A percentile compares a stretch with the other conserved stretches of the same genome.
Conservation (phyloP, 2,113 vertebrate species). For the Oncorhynchus kisutch region DNA sequence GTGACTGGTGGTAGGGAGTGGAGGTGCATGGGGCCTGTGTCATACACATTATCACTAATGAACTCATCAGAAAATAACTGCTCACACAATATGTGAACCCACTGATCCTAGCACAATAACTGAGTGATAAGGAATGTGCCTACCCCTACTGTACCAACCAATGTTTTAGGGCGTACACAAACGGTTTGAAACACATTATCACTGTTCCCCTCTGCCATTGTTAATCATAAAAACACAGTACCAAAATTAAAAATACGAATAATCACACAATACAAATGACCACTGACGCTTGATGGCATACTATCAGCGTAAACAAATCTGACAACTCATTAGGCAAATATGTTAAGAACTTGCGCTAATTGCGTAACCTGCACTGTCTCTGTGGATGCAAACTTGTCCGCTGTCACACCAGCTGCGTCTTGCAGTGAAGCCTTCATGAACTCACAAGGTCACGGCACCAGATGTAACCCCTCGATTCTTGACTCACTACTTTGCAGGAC, state of each 20-base stretch:
- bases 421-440: too few relatives aligned
- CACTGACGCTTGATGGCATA: background rate
- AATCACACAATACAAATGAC: background rate
- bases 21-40: background rate
- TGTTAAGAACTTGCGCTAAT: too few relatives aligned
- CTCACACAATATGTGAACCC: background rate
- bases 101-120: background rate
- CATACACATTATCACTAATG: background rate
- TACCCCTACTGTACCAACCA: background rate
- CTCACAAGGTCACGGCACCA: too few relatives aligned
- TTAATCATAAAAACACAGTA: background rate
- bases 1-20: background rate
- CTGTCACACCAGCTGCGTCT: too few relatives aligned
- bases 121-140: background rate
- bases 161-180: background rate
- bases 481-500: too few relatives aligned
- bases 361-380: too few relatives aligned
- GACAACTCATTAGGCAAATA: too few relatives aligned
- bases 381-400: too few relatives aligned
- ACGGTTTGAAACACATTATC: background rate
- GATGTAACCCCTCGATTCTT: too few relatives aligned
- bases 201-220: background rate
- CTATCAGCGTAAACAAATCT: background rate
- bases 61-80: slow-evolving; percentile 1
- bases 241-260: background rate